Evolutionary conservation across 1,140 invertebrate genomes (phyloP).

Genomic region (Ceratosolen solmsi): DNA sequence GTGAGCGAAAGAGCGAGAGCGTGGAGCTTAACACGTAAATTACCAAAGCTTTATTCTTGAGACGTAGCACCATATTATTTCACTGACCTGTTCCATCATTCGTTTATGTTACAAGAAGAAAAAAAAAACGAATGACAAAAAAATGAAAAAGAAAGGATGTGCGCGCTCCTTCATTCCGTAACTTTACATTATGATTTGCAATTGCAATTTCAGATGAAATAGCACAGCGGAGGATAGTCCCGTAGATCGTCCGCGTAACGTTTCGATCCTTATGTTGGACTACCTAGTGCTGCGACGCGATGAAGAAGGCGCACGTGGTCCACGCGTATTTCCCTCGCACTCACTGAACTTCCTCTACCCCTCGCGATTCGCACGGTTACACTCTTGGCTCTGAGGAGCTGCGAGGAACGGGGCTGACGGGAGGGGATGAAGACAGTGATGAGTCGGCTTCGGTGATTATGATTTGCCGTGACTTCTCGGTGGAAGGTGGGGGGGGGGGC

Average conservation of each 20-base stretch:
- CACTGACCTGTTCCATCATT: not conserved
- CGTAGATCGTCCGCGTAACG: not conserved
- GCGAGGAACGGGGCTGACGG: no score
- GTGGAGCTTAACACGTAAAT: constrained; percentile 9
- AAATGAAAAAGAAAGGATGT: no score
- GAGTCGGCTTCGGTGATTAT: not conserved
- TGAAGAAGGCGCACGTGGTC: constrained; percentile 15
- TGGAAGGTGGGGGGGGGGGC: no score
- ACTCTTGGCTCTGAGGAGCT: not conserved
- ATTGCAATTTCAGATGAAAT: no score
- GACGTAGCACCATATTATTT: constrained; percentile 16
- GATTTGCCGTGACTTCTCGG: no score
- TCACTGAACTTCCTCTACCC: not conserved
- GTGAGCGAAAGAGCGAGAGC: constrained; percentile 38
- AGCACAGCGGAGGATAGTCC: not conserved
- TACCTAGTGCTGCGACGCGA: constrained; percentile 14
- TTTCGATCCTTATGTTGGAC: not conserved
- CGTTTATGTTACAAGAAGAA: not conserved
- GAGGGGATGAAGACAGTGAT: not conserved
- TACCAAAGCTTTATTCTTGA: constrained; percentile 9
- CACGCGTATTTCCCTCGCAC: not conserved
- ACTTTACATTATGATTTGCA: no score
- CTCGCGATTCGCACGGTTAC: not conserved
- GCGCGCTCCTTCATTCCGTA: no score
- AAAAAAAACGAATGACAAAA: not conserved